These are phyloP conservation scores for Hybos culiciformis DNA, from an alignment of 2,888 invertebrate species.

Conservation along the genomic window DNA sequence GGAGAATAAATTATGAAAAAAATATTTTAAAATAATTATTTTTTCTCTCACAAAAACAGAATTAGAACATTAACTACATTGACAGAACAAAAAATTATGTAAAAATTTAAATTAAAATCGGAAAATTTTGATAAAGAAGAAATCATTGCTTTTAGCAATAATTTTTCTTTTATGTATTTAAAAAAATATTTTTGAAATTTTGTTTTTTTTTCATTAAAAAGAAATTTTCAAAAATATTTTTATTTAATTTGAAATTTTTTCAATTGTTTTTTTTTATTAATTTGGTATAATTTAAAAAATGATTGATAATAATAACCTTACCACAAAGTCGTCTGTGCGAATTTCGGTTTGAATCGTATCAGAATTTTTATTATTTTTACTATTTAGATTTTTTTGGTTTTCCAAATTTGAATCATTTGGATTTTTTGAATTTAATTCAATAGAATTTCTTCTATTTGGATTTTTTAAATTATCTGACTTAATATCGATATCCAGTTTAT, in stretches of 20 bases:
- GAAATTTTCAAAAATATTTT: not conserved
- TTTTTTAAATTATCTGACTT: no score
- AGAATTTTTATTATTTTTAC: constrained; percentile 13
- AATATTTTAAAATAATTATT: no score
- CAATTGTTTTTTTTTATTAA: not conserved
- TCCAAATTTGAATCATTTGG: constrained; percentile 13
- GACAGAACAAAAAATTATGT: no score
- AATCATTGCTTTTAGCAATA: no score
- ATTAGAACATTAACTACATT: no score
- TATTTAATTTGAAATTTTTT: constrained; percentile 8
- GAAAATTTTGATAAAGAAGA: no score
- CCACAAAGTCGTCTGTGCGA: constrained; percentile 54
- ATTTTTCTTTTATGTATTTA: not conserved
- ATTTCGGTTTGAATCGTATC: constrained; percentile 48
- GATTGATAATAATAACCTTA: constrained; percentile 41
- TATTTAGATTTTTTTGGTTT: no score
- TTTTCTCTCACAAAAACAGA: no score
- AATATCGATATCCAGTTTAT: constrained; percentile 8
- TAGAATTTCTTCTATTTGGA: not conserved
- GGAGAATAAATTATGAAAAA: no score
- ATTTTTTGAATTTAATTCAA: no score
- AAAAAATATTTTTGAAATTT: not conserved
- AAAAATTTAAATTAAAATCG: no score
- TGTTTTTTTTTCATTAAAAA: not conserved
- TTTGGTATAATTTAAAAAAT: constrained; percentile 4